Conservation (phyloP, 2,113 vertebrate species). For the Bos taurus region DNA sequence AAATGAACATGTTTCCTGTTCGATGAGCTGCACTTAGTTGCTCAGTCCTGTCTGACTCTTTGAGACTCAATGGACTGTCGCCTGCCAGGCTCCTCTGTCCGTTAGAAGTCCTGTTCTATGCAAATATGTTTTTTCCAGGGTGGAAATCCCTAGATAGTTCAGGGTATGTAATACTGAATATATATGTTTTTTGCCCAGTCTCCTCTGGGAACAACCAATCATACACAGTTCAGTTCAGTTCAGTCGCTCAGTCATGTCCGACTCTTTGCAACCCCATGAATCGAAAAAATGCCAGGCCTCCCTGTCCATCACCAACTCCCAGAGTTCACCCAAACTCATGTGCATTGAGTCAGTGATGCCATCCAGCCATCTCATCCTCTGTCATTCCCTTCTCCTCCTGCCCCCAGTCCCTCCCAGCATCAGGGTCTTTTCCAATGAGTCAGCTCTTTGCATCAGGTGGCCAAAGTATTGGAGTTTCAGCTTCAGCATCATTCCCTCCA, state of each 20-base stretch:
- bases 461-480: no score
- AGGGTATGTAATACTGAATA: background rate
- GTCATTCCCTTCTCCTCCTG: no score
- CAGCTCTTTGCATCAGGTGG: fast-evolving
- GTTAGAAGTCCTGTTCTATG: background rate
- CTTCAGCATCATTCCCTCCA: no score
- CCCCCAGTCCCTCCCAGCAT: no score
- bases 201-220: background rate
- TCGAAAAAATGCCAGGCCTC: fast-evolving
- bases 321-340: no score
- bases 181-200: background rate
- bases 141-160: background rate
- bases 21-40: background rate
- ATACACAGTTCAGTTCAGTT: no score
- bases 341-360: no score
- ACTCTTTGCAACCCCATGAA: no score
- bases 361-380: no score
- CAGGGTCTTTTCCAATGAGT: no score
- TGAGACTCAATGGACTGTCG: background rate
- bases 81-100: background rate
- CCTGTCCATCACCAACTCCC: no score
- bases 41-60: fast-evolving
- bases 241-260: no score
- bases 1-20: background rate
- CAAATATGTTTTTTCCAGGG: background rate